Conservation (phyloP, 2,113 vertebrate species). For the Grus americana region DNA sequence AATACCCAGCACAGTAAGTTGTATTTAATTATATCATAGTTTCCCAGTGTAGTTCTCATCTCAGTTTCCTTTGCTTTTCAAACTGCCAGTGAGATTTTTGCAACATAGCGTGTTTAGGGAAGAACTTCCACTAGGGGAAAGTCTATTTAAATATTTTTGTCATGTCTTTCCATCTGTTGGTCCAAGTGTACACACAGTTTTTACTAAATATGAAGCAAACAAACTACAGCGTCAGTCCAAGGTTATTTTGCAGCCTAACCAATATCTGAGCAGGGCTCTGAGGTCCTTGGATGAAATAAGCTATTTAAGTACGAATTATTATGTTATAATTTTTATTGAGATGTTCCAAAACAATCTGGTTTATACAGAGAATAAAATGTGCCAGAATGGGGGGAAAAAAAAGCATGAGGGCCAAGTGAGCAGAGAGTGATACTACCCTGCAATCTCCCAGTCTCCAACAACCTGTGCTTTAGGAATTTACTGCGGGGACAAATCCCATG, state of each 20-base stretch:
- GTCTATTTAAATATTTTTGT: not conserved
- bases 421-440: not conserved
- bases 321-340: not conserved
- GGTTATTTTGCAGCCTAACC: not conserved
- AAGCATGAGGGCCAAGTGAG: accelerated
- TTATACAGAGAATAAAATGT: not conserved
- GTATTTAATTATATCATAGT: not conserved
- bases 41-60: not conserved
- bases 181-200: not conserved
- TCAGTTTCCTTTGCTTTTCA: not conserved
- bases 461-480: not conserved
- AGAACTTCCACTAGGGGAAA: not conserved
- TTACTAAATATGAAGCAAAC: not conserved
- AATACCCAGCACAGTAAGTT: not conserved
- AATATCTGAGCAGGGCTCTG: not conserved
- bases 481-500: not conserved
- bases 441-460: not conserved
- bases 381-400: not conserved
- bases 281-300: not conserved
- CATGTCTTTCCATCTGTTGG: not conserved
- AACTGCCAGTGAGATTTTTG: not conserved
- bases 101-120: not conserved
- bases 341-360: not conserved
- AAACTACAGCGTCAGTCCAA: not conserved
- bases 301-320: not conserved